Base-by-base conservation (phyloP, 2,797 vertebrate genomes). In the Antrozous pallidus region DNA sequence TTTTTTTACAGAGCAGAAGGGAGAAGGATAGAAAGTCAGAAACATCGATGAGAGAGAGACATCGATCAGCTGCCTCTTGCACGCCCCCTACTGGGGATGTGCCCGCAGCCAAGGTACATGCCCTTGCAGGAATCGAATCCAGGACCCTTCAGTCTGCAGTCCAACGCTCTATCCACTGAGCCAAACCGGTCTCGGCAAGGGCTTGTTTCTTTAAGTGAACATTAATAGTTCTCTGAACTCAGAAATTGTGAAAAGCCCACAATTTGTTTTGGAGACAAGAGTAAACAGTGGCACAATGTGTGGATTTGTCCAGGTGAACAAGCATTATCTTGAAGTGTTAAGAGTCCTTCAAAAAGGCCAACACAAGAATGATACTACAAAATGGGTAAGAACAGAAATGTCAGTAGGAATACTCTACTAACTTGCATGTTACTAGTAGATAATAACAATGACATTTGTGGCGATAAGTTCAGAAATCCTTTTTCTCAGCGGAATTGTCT, bases 171-270 rank as follows among this genome's bases (percentile, higher is more conserved):
- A n/a, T n/a, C n/a, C n/a, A n/a, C n/a, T n/a, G n/a, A n/a, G n/a
- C n/a, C n/a, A n/a, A n/a, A n/a, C n/a, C n/a, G n/a, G n/a, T n/a
- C n/a, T n/a, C n/a, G n/a, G n/a, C n/a, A n/a, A n/a, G 7, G 42
- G 42, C n/a, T 90, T 84, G 5, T 93, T 88, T 74, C 82, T 70
- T 93, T 93, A 91, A 92, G 38, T 38, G 31, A 82, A 90, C 47
- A 70, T n/a, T 65, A 82, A 58, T 24, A 75, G 38, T 74, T 58
- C 54, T 88, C 51, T 74, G 56, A 11, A 42, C 54, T 90, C 49
- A 63, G 61, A 92, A 88, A 65, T 12, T 90, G 42, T 67, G 26
- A 86, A 87, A 90, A 88, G 24, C 20, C 65, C 93, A 71, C 51
- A 74, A 67, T 86, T 75, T 65, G 38, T 81, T 85, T 20, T 75